Evolutionary conservation across 2,113 vertebrate genomes (phyloP).

Genomic region (Aleadryas rufinucha): DNA sequence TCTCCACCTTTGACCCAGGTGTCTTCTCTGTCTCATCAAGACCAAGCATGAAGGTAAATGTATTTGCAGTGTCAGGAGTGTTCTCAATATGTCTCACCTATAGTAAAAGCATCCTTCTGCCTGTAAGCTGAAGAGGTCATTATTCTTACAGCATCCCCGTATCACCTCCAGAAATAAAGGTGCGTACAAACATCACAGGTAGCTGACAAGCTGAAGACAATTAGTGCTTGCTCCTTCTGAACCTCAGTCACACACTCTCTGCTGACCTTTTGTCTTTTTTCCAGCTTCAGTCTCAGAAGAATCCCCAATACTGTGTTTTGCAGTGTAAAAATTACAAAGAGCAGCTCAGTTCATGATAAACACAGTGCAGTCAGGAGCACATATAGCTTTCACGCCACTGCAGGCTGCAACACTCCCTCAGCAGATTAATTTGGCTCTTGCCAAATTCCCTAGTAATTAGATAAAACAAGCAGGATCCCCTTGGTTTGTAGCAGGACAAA

Average conservation of each 20-base stretch:
- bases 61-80: background rate
- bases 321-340: background rate
- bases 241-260: background rate
- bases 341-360: background rate
- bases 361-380: background rate
- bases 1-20: background rate
- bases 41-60: background rate
- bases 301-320: background rate
- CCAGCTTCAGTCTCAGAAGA: background rate
- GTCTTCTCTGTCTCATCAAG: background rate
- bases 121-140: background rate
- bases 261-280: background rate
- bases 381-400: rapidly evolving
- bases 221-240: background rate
- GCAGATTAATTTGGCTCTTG: too few species aligned
- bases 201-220: background rate
- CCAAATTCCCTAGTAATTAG: background rate
- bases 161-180: background rate
- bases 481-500: background rate
- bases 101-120: background rate
- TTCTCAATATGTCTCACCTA: background rate
- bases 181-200: background rate
- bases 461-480: background rate
- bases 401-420: background rate
- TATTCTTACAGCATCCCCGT: background rate